Conservation (phyloP, 2,888 invertebrate genomes). For the Xanthia icteritia region DNA sequence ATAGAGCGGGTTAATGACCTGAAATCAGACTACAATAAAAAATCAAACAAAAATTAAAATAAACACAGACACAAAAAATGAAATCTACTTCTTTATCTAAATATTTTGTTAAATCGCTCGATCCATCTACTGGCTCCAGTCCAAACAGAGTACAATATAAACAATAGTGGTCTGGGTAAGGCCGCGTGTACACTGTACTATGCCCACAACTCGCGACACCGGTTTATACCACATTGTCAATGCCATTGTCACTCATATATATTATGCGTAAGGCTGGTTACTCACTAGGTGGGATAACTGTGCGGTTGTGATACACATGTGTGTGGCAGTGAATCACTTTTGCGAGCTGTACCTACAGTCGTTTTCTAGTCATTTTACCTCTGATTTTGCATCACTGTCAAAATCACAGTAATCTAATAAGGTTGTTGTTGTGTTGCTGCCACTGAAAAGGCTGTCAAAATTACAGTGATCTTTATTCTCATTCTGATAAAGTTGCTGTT, state of each 20-base stretch:
- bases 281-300: slow-evolving; percentile 26
- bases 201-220: slow-evolving; percentile 68
- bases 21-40: not conserved
- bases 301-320: not conserved
- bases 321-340: not conserved
- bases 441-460: no score
- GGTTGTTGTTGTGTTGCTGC: no score
- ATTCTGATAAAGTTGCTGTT: no score
- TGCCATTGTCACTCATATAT: slow-evolving; percentile 76
- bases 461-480: no score
- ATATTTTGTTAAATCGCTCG: slow-evolving; percentile 28
- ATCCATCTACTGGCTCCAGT: slow-evolving; percentile 36
- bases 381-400: no score
- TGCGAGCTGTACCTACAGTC: not conserved
- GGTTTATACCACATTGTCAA: slow-evolving; percentile 72
- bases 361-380: no score
- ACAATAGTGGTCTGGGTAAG: slow-evolving; percentile 60
- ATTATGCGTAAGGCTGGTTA: slow-evolving; percentile 25
- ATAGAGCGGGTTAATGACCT: slow-evolving; percentile 6
- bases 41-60: slow-evolving; percentile 24
- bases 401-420: no score
- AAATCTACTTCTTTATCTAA: slow-evolving; percentile 21
- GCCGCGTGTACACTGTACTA: slow-evolving; percentile 51
- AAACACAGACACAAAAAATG: slow-evolving; percentile 9
- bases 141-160: slow-evolving; percentile 60